Evolutionary conservation across 2,113 vertebrate genomes (phyloP), one percentile per base, ranked within the genome.

Genomic region (Dipodomys ordii): DNA sequence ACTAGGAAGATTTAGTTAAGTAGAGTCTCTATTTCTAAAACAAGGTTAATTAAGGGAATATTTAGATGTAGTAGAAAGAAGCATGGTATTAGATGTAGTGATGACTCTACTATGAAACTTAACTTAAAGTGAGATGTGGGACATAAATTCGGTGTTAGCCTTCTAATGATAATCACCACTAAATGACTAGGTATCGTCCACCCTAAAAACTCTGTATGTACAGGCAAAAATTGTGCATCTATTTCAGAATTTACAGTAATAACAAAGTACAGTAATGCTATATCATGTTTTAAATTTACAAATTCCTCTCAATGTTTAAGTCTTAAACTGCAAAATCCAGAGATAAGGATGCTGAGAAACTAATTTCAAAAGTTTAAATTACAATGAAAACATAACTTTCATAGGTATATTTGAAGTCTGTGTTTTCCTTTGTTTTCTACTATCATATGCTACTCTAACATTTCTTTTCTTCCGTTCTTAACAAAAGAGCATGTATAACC

Each of bases 401-500:
- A 72, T n/a, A 62, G 32, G 32, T 60, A 35, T 49, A 69, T 74
- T 76, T 23, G 12, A 93, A 88, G 32, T 11, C n/a, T 73, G 92
- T 28, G 78, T 94, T 94, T 88, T 79, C 84, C 83, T 81, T 77
- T 96, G 44, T 64, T 93, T 62, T 82, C 87, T 90, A 73, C 7
- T 16, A 76, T 49, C 69, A 77, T 0, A 23, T n/a, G 30, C 60
- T 87, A 71, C 35, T 81, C 35, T 87, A 74, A 77, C 16, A 74
- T 71, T 64, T 71, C 39, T 79, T 72, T 32, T 49, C 35, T 84
- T 60, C 49, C 81, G 64, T 81, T 72, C 53, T 2, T 68, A 92
- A 87, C 81, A 94, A 95, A 95, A 49, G 39, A 94, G 90, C n/a
- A 84, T 84, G 65, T 96, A 69, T 81, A 90, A 92, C 7, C 46